Evolutionary conservation across 2,797 vertebrate species (phyloP).

Genomic region (Steatocranus sp.): DNA sequence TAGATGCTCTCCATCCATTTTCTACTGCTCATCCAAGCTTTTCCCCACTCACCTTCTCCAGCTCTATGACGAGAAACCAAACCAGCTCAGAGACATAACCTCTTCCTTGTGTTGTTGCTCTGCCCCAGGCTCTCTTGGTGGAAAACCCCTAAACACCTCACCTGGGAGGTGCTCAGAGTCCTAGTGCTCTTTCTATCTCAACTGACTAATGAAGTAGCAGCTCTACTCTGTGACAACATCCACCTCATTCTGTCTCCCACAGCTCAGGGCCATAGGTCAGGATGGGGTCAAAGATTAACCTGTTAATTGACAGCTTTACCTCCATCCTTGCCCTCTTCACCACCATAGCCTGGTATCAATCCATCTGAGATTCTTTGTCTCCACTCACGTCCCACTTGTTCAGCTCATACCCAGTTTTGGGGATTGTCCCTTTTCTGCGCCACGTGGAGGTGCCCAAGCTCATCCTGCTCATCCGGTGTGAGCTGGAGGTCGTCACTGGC

Average conservation of each 20-base stretch:
- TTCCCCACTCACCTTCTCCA: background rate
- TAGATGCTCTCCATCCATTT: background rate
- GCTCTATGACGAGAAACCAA: background rate
- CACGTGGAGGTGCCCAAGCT: background rate
- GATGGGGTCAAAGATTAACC: background rate
- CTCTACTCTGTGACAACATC: background rate
- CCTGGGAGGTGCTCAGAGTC: background rate
- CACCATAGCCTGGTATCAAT: background rate
- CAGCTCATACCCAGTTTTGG: background rate
- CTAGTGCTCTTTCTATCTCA: background rate
- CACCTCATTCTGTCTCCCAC: background rate
- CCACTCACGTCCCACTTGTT: background rate
- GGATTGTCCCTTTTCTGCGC: background rate
- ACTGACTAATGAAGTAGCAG: background rate
- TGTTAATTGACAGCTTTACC: background rate
- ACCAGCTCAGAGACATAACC: background rate
- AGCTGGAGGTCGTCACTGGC: background rate
- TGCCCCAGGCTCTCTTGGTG: background rate
- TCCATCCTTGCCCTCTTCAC: background rate
- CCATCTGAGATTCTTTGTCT: background rate
- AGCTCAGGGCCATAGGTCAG: background rate
- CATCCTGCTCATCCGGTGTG: background rate
- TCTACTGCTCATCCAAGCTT: background rate
- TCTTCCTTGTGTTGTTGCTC: background rate
- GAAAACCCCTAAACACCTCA: background rate